Evolutionary conservation across 1,140 invertebrate species (phyloP).

Genomic region (Apis laboriosa): DNA sequence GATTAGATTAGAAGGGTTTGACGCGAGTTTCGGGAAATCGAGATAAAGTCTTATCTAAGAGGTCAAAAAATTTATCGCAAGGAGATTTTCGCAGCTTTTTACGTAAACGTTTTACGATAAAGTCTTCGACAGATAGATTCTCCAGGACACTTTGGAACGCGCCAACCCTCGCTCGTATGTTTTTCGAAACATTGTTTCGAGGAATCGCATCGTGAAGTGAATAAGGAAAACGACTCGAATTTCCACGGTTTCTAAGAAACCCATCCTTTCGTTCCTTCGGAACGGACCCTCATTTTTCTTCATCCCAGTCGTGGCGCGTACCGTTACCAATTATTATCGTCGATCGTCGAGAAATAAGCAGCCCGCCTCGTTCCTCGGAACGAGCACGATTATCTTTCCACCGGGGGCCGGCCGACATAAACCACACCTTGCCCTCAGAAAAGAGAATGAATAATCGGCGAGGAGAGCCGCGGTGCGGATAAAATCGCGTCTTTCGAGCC

Average conservation of each 20-base stretch:
- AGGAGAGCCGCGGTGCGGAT: slow-evolving; percentile 8
- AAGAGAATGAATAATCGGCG: slow-evolving; percentile 46
- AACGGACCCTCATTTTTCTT: slow-evolving; percentile 49
- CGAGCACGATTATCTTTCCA: slow-evolving; percentile 49
- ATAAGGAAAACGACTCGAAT: slow-evolving; percentile 10
- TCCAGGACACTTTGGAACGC: no score
- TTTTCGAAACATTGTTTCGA: not conserved
- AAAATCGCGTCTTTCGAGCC: slow-evolving; percentile 52
- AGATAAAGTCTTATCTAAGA: not conserved
- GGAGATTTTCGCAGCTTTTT: not conserved
- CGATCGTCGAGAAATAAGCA: slow-evolving; percentile 53
- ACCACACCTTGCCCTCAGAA: slow-evolving; percentile 50
- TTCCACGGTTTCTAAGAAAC: slow-evolving; percentile 46
- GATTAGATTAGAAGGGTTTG: no score
- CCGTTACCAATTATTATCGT: slow-evolving; percentile 64
- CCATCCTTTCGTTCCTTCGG: not conserved
- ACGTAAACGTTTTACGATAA: not conserved
- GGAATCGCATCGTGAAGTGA: no score
- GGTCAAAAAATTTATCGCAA: no score
- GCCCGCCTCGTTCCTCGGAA: slow-evolving; percentile 34
- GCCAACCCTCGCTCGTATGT: not conserved
- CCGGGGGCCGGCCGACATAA: slow-evolving; percentile 9
- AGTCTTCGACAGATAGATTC: no score
- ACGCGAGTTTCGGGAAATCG: no score
- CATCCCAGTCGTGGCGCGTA: slow-evolving; percentile 30